These are phyloP conservation scores for Cyprinodon diabolis DNA, from an alignment of 2,797 vertebrate species.

Conservation along the genomic window DNA sequence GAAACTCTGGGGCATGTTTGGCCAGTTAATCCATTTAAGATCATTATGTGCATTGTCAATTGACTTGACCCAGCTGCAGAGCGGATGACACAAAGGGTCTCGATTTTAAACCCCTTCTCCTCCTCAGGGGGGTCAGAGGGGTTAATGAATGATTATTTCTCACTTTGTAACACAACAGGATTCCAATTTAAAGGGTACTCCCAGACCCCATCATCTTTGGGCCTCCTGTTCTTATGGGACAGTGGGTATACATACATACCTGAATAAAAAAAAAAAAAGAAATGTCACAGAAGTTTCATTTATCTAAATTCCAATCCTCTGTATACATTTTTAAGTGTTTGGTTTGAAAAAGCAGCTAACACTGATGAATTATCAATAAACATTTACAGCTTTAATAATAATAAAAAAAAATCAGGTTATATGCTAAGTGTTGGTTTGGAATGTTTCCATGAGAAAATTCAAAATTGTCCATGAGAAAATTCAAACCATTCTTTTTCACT, in stretches of 20 bases:
- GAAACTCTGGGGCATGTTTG: constrained; percentile 75
- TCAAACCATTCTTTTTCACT: too few species aligned
- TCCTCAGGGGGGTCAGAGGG: constrained; percentile 60
- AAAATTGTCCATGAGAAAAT: too few species aligned
- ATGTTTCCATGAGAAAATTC: not conserved
- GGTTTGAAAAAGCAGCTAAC: not conserved
- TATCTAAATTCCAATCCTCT: too few species aligned
- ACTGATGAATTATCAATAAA: not conserved
- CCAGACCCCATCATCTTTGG: constrained; percentile 16
- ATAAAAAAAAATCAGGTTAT: not conserved
- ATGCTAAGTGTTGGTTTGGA: not conserved
- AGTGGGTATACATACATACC: constrained; percentile 1
- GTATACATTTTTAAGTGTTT: not conserved
- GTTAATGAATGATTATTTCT: constrained; percentile 90
- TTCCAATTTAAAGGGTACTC: constrained; percentile 67
- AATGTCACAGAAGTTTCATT: too few species aligned
- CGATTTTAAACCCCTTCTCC: constrained; percentile 32
- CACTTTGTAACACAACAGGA: constrained; percentile 82
- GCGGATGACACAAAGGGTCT: constrained; percentile 64
- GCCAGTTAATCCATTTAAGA: constrained; percentile 85
- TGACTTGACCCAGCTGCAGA: constrained; percentile 79
- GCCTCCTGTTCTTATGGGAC: constrained; percentile 29
- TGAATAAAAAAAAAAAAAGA: not conserved
- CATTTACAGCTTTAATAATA: not conserved
- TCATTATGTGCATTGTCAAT: constrained; percentile 82